Conservation (phyloP, 2,113 vertebrate genomes). For the Macquaria australasica region DNA sequence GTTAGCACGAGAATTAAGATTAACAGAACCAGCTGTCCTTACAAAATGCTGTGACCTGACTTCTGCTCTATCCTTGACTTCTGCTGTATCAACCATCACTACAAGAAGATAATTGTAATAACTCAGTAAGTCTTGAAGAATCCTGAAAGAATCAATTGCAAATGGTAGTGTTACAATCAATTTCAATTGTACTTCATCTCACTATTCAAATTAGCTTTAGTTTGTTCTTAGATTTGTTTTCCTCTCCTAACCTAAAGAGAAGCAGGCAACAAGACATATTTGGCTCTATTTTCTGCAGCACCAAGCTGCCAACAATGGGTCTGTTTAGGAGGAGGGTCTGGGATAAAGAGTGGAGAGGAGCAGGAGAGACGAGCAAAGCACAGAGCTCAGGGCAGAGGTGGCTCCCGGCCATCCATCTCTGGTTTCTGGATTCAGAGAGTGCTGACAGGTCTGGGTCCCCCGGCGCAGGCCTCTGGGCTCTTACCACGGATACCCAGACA, state of each 20-base stretch:
- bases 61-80: background rate
- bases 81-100: conserved; percentile 6
- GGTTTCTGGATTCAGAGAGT: conserved; percentile 76
- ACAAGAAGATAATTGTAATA: background rate
- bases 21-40: conserved; percentile 52
- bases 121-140: conserved; percentile 16
- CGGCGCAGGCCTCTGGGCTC: conserved; percentile 69
- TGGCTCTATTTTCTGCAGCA: conserved; percentile 17
- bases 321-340: conserved; percentile 39
- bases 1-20: conserved; percentile 54
- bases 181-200: background rate
- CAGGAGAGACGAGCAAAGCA: conserved; percentile 52
- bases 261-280: conserved; percentile 14
- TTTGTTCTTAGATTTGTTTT: background rate
- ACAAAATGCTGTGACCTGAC: conserved; percentile 1
- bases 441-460: conserved; percentile 78
- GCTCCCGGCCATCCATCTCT: conserved; percentile 71
- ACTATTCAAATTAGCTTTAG: background rate
- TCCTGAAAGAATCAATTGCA: background rate
- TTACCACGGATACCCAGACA: conserved; percentile 80
- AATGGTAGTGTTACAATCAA: background rate
- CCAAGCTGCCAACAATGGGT: conserved; percentile 15
- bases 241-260: background rate
- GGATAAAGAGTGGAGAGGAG: conserved; percentile 47
- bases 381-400: conserved; percentile 65